phyloP scores from a whole-genome alignment of 2,113 vertebrate genomes.

The Spea bombifrons region DNA sequence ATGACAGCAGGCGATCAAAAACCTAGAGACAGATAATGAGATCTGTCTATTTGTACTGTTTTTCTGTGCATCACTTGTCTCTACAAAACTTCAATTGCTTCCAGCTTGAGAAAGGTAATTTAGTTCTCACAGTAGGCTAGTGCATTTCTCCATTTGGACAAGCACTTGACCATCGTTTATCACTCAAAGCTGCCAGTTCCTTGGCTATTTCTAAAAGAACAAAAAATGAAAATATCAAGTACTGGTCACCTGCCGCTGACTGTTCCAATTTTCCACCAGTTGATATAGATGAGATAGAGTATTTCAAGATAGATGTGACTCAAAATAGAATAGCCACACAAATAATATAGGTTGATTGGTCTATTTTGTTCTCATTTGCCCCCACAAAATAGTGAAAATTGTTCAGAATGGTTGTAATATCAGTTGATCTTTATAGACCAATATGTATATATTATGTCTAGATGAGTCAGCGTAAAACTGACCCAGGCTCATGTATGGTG shows the following conservation, averaged over 20 bases:
- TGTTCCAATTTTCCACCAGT: too few relatives aligned
- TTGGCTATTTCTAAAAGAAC: background rate
- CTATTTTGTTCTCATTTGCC: too few relatives aligned
- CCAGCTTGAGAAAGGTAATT: slow-evolving; percentile 6
- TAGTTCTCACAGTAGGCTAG: slow-evolving; percentile 28
- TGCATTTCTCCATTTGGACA: slow-evolving; percentile 13
- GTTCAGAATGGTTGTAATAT: too few relatives aligned
- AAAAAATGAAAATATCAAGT: background rate
- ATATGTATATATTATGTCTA: too few relatives aligned
- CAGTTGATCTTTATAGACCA: too few relatives aligned
- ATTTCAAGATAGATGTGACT: too few relatives aligned
- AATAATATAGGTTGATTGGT: too few relatives aligned
- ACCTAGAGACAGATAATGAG: slow-evolving; percentile 1
- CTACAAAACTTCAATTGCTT: slow-evolving; percentile 9
- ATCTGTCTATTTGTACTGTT: slow-evolving; percentile 17
- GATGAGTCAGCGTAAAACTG: too few relatives aligned
- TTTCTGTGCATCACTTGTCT: slow-evolving; percentile 11
- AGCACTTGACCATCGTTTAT: background rate
- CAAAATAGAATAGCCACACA: too few relatives aligned
- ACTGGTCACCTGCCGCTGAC: background rate
- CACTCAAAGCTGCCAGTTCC: background rate
- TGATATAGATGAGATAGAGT: too few relatives aligned
- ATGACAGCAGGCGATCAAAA: slow-evolving; percentile 26
- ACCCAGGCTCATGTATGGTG: too few relatives aligned
- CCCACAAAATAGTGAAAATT: too few relatives aligned